These are phyloP conservation scores for Morus bassanus DNA, from an alignment of 2,797 vertebrate species.

Conservation along the genomic window DNA sequence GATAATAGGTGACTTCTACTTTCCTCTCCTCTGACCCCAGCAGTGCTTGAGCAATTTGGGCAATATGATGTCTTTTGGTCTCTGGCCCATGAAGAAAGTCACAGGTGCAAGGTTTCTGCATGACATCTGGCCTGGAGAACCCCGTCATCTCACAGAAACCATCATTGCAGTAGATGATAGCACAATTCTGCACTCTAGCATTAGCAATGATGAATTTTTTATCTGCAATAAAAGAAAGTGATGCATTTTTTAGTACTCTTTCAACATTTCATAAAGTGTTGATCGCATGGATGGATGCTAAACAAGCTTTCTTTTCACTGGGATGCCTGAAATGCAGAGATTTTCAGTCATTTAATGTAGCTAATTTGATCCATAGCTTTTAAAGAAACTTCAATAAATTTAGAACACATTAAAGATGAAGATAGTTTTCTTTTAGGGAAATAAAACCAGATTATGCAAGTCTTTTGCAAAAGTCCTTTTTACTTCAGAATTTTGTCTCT, in stretches of 20 bases:
- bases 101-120: constrained; percentile 97
- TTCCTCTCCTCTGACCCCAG: constrained; percentile 95
- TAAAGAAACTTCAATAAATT: not conserved
- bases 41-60: constrained; percentile 91
- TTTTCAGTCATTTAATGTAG: not conserved
- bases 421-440: not conserved
- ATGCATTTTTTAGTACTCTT: constrained; percentile 67
- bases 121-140: constrained; percentile 96
- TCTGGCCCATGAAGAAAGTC: constrained; percentile 96
- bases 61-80: constrained; percentile 88
- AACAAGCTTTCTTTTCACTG: not conserved
- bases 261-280: constrained; percentile 28
- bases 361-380: not conserved
- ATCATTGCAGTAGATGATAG: constrained; percentile 99
- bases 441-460: not conserved
- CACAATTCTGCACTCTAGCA: constrained; percentile 96
- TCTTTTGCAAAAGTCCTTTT: not conserved
- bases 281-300: not conserved
- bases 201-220: constrained; percentile 99
- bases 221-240: constrained; percentile 82
- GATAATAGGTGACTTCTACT: constrained; percentile 96
- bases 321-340: not conserved
- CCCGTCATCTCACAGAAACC: constrained; percentile 99
- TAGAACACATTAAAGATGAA: not conserved
- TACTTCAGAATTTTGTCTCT: not conserved